Conservation (phyloP, 2,113 vertebrate genomes). For the Polypterus senegalus region DNA sequence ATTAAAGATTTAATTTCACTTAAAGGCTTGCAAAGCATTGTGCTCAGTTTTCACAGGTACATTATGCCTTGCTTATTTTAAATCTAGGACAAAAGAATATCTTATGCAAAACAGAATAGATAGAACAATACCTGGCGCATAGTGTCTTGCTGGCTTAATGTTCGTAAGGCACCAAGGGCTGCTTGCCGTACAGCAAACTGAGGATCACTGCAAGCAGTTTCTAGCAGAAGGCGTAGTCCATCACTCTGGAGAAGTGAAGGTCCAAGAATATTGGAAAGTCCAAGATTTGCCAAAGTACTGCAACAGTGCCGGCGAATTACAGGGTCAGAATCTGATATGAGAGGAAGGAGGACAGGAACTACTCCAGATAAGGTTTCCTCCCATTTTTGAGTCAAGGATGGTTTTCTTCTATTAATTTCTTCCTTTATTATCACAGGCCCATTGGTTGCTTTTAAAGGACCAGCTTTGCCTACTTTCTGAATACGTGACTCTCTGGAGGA, state of each 20-base stretch:
- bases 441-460: background rate
- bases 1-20: no score
- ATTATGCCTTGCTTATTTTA: no score
- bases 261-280: constrained; percentile 23
- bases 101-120: no score
- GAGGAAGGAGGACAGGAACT: constrained; percentile 22
- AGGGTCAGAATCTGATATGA: constrained; percentile 39
- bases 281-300: constrained; percentile 34
- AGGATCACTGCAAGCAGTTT: constrained; percentile 37
- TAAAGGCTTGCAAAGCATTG: no score
- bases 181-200: constrained; percentile 40
- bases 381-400: constrained; percentile 24
- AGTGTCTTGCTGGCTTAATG: constrained; percentile 34
- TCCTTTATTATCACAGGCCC: background rate
- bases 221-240: constrained; percentile 29
- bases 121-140: constrained; percentile 31
- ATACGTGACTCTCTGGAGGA: background rate
- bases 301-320: constrained; percentile 47
- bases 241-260: constrained; percentile 27
- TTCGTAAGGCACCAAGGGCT: constrained; percentile 34
- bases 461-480: constrained; percentile 1
- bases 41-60: no score
- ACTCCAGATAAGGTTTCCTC: constrained; percentile 30
- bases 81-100: no score
- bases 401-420: background rate